Evolutionary conservation across 23 tunicate species (phyloP).

Genomic region (Phallusia fumigata): DNA sequence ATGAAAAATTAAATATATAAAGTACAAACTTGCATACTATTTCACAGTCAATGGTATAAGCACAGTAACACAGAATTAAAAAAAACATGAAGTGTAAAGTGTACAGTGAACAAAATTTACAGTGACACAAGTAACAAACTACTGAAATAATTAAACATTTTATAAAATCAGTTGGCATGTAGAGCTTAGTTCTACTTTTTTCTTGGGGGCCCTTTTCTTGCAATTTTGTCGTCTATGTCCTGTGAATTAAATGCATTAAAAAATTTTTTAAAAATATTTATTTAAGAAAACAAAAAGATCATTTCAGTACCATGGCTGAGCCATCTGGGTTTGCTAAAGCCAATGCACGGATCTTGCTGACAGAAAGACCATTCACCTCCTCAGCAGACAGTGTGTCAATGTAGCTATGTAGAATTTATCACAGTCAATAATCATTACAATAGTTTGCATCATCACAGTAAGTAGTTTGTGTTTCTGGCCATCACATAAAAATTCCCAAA

Average conservation of each 20-base stretch:
- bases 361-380: neutral
- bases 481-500: too few relatives aligned
- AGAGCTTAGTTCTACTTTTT: too few relatives aligned
- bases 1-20: too few relatives aligned
- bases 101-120: neutral
- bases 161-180: too few relatives aligned
- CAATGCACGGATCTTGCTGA: conserved; percentile 3
- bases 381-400: conserved; percentile 13
- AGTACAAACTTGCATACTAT: too few relatives aligned
- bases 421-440: too few relatives aligned
- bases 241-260: neutral
- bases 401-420: too few relatives aligned
- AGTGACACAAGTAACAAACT: neutral
- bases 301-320: neutral
- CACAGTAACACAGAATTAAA: neutral
- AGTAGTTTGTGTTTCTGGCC: too few relatives aligned
- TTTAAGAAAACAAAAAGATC: too few relatives aligned
- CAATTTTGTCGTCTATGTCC: neutral
- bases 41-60: neutral
- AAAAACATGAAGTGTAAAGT: neutral
- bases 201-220: neutral
- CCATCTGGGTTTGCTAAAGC: neutral
- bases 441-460: too few relatives aligned
- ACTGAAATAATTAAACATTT: too few relatives aligned
- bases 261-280: neutral